Conservation (phyloP, 2,113 vertebrate species). For the Peromyscus leucopus region DNA sequence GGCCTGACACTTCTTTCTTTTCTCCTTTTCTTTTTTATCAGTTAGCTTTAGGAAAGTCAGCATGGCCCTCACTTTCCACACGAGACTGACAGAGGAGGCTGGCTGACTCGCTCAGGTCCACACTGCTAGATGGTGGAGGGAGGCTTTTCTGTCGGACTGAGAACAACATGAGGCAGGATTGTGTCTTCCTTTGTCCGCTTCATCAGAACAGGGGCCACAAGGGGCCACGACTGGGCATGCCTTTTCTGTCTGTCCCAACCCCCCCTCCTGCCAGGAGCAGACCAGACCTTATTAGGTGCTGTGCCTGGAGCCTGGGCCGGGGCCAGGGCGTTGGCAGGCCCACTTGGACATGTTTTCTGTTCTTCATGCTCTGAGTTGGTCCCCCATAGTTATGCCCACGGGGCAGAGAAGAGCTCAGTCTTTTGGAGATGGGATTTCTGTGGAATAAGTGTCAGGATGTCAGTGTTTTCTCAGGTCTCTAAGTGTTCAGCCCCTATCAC, state of each 20-base stretch:
- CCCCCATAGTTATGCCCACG: background rate
- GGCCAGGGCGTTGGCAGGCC: background rate
- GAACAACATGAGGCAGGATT: background rate
- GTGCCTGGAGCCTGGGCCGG: conserved; percentile 13
- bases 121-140: background rate
- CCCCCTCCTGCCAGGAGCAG: background rate
- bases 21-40: background rate
- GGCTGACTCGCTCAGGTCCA: background rate
- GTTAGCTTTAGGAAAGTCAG: background rate
- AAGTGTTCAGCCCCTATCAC: conserved; percentile 50
- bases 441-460: background rate
- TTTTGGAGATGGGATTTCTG: conserved; percentile 5
- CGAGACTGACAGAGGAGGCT: background rate
- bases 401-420: background rate
- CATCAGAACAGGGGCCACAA: background rate
- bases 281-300: conserved; percentile 29
- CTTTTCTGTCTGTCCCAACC: background rate
- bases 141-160: background rate
- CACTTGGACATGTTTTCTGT: background rate
- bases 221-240: background rate
- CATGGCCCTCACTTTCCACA: background rate
- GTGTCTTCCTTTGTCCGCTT: background rate
- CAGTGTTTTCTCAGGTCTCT: background rate
- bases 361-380: background rate
- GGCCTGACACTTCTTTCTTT: background rate